phyloP scores from a whole-genome alignment of 2,888 invertebrate species.

The Acleris literana region DNA sequence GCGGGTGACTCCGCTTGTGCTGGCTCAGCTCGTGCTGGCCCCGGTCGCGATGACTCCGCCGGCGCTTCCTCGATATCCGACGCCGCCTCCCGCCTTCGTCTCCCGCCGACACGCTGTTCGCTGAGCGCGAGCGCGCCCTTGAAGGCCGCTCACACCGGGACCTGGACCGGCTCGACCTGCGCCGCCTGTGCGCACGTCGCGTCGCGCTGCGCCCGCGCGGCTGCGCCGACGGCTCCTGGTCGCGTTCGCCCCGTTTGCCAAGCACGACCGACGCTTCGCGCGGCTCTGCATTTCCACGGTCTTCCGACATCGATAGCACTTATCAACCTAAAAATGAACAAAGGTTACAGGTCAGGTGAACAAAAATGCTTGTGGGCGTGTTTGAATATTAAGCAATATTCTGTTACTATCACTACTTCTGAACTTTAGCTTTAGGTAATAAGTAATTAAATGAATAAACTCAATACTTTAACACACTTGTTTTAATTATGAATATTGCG shows the following conservation, averaged over 20 bases:
- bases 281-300: not conserved
- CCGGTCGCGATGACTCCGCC: not conserved
- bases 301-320: not conserved
- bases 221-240: not conserved
- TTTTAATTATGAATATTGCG: not conserved
- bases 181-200: not conserved
- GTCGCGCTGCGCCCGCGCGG: not conserved
- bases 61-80: not conserved
- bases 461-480: not conserved
- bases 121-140: not conserved
- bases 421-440: not conserved
- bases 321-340: not conserved
- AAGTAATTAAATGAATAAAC: not conserved
- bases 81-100: not conserved
- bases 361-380: not conserved
- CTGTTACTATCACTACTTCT: not conserved
- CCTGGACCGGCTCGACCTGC: not conserved
- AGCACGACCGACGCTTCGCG: not conserved
- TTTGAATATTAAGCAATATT: not conserved
- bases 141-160: not conserved
- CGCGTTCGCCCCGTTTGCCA: not conserved
- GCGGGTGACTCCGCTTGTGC: not conserved
- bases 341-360: not conserved
- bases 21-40: not conserved
- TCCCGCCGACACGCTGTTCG: not conserved